These are phyloP conservation scores for Varanus komodoensis DNA, from an alignment of 2,113 vertebrate genomes.

Conservation along the genomic window DNA sequence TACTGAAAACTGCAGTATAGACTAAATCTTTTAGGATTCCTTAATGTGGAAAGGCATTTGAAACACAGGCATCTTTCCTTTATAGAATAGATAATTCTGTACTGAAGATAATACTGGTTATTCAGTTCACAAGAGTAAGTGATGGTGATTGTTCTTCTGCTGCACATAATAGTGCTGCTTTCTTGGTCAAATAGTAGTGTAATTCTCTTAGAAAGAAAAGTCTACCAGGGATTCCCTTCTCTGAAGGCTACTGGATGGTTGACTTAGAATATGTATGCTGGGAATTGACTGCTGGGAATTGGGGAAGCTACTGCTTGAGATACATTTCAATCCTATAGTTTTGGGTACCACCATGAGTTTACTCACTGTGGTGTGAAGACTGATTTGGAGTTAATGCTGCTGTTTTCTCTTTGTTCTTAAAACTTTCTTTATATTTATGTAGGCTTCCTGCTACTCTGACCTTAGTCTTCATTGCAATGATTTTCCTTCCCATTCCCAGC, in stretches of 20 bases:
- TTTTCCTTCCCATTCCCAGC: constrained; percentile 59
- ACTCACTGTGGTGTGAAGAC: not conserved
- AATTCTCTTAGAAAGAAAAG: not conserved
- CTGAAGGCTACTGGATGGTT: not conserved
- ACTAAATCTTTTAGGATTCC: not conserved
- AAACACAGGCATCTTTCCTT: not conserved
- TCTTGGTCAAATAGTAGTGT: not conserved
- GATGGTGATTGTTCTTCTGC: not conserved
- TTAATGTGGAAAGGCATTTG: not conserved
- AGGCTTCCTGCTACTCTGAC: constrained; percentile 71
- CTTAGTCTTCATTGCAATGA: constrained; percentile 55
- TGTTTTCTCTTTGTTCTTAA: not conserved
- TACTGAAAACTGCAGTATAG: not conserved
- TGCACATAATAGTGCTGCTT: too few species aligned
- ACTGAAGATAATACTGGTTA: not conserved
- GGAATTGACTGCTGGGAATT: not conserved
- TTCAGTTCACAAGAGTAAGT: not conserved
- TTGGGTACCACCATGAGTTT: not conserved
- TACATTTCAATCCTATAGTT: not conserved
- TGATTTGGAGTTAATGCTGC: not conserved
- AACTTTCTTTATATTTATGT: constrained; percentile 50
- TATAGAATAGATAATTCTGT: not conserved
- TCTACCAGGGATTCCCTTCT: not conserved
- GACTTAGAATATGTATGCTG: not conserved
- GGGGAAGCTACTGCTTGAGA: not conserved